A percentile compares a stretch with the other conserved stretches of the same genome.
These are phyloP conservation scores for Halictus ligatus DNA, from an alignment of 2,888 invertebrate species.

Conservation along the genomic window DNA sequence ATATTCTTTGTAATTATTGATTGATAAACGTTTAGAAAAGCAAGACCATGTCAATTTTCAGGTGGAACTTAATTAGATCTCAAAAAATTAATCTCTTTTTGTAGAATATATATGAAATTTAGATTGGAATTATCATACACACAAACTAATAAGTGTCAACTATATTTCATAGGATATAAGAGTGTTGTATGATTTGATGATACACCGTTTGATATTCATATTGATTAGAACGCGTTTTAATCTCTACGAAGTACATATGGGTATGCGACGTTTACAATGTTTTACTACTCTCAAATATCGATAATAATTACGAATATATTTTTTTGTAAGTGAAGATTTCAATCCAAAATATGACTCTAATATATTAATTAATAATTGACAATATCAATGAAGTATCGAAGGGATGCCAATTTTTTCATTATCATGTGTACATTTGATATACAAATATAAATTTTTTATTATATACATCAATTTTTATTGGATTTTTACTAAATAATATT, in stretches of 20 bases:
- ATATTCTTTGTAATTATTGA: constrained; percentile 48
- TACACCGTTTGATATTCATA: constrained; percentile 35
- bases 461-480: constrained; percentile 9
- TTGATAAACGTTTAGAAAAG: constrained; percentile 35
- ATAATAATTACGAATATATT: constrained; percentile 25
- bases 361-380: constrained; percentile 35
- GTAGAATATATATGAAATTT: constrained; percentile 40
- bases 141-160: constrained; percentile 35
- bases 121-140: constrained; percentile 32
- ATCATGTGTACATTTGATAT: constrained; percentile 23
- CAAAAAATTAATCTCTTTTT: constrained; percentile 40
- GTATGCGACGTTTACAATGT: constrained; percentile 26
- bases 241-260: constrained; percentile 15
- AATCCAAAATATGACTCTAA: constrained; percentile 27
- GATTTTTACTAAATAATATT: constrained; percentile 37
- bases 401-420: constrained; percentile 23
- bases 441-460: constrained; percentile 37
- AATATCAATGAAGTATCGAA: constrained; percentile 30
- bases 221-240: constrained; percentile 31
- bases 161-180: constrained; percentile 42
- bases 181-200: constrained; percentile 35
- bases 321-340: constrained; percentile 28
- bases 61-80: constrained; percentile 41
- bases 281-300: constrained; percentile 30
- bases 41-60: constrained; percentile 37